A percentile compares a stretch with the other conserved stretches of the same genome.
Conservation (phyloP, 2,113 vertebrate genomes). For the Onychostoma macrolepis region DNA sequence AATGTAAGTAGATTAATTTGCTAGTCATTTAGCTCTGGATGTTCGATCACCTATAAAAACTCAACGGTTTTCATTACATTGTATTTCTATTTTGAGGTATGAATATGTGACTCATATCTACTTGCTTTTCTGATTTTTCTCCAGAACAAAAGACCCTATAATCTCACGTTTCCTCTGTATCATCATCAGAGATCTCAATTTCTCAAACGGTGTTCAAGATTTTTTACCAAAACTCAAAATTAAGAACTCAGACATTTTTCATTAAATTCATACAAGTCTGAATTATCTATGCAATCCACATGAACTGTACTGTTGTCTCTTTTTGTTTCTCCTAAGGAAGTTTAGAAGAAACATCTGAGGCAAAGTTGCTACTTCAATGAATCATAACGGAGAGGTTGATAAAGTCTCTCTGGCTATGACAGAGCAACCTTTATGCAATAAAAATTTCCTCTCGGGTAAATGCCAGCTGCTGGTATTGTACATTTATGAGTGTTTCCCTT, state of each 20-base stretch:
- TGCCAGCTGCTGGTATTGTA: not conserved
- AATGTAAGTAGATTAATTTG: not conserved
- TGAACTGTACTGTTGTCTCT: not conserved
- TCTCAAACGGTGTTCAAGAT: not conserved
- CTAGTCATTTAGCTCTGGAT: not conserved
- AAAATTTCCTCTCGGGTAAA: not conserved
- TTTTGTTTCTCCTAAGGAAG: not conserved
- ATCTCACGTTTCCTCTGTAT: not conserved
- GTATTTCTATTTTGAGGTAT: not conserved
- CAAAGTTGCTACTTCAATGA: not conserved
- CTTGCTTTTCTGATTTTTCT: not conserved
- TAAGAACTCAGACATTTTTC: not conserved
- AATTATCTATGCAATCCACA: not conserved
- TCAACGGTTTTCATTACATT: not conserved
- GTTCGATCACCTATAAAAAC: not conserved
- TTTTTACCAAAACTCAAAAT: not conserved
- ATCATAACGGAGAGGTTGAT: not conserved
- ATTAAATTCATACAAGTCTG: not conserved
- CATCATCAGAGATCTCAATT: not conserved
- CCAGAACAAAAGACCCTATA: not conserved
- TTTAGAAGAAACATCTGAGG: not conserved
- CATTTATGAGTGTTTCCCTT: not conserved
- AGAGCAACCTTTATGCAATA: conserved; percentile 10
- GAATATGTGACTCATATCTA: not conserved
- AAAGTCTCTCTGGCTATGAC: not conserved